Evolutionary conservation across 1,140 invertebrate genomes (phyloP).

Genomic region (Dinothrombium tinctorium): DNA sequence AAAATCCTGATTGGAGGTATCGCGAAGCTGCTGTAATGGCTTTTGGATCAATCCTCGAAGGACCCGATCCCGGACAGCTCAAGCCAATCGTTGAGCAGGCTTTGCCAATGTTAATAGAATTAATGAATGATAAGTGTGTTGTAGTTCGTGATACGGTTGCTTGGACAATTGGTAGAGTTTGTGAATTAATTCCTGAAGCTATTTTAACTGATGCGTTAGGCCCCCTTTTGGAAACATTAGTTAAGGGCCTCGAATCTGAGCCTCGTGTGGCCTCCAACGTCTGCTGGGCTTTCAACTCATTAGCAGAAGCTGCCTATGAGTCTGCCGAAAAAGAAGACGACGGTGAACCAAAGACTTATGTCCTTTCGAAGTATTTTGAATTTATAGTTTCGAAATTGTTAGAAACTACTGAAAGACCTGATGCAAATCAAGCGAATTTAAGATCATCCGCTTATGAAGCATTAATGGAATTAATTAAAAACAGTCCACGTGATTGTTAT

Average conservation of each 20-base stretch:
- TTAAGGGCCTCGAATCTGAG: constrained; percentile 60
- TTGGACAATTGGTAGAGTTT: constrained; percentile 92
- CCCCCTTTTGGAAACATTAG: constrained; percentile 61
- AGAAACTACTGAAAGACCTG: constrained; percentile 61
- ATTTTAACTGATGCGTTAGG: constrained; percentile 66
- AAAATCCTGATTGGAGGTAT: constrained; percentile 73
- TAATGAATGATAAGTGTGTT: constrained; percentile 77
- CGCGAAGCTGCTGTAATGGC: constrained; percentile 96
- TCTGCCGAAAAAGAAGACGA: constrained; percentile 36
- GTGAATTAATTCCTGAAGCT: constrained; percentile 85
- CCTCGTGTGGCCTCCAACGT: constrained; percentile 91
- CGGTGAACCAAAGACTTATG: constrained; percentile 69
- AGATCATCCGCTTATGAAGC: constrained; percentile 87
- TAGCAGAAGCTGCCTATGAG: constrained; percentile 93
- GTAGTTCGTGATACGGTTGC: constrained; percentile 88
- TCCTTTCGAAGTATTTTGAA: constrained; percentile 77
- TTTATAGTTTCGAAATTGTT: constrained; percentile 71
- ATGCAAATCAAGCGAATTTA: constrained; percentile 43
- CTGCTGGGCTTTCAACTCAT: constrained; percentile 94
- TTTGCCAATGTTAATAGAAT: constrained; percentile 74
- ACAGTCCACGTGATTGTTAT: constrained; percentile 92
- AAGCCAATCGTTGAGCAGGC: constrained; percentile 86
- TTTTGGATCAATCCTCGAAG: constrained; percentile 86
- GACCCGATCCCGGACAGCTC: constrained; percentile 58
- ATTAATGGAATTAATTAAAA: constrained; percentile 99